These are phyloP conservation scores for Uropsilus gracilis DNA, from an alignment of 2,113 vertebrate species.

Conservation along the genomic window DNA sequence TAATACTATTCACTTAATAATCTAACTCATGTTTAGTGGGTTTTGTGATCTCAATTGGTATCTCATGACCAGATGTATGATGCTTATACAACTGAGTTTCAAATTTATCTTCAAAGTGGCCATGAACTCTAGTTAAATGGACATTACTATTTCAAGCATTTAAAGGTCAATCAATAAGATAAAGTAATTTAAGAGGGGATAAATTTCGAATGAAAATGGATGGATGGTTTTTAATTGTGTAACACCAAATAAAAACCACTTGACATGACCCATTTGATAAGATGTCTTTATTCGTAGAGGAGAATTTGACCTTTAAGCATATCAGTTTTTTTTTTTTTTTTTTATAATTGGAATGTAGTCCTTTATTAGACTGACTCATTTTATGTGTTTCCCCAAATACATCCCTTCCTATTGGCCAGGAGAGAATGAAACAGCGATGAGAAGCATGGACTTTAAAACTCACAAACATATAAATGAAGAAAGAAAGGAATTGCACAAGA, in stretches of 20 bases:
- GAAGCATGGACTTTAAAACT: not conserved
- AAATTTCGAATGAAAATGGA: conserved; percentile 9
- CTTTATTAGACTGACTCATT: conserved; percentile 13
- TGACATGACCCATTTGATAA: no score
- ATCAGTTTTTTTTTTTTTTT: conserved; percentile 57
- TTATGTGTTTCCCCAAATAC: accelerated
- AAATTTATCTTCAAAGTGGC: not conserved
- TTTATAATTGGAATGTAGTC: not conserved
- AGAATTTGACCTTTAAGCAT: not conserved
- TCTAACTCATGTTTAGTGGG: not conserved
- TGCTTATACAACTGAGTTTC: not conserved
- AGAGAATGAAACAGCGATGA: not conserved
- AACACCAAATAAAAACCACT: not conserved
- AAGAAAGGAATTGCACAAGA: not conserved
- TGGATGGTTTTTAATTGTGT: not conserved
- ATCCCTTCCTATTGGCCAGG: not conserved
- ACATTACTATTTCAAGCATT: not conserved
- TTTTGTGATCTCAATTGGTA: not conserved
- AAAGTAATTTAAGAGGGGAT: not conserved
- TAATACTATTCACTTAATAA: not conserved
- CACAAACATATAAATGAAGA: not conserved
- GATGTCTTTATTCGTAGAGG: not conserved
- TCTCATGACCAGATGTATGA: not conserved
- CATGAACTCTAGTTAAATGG: not conserved
- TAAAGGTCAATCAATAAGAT: not conserved